Base-by-base conservation (phyloP, 1,140 invertebrate genomes). In the Solen grandis region DNA sequence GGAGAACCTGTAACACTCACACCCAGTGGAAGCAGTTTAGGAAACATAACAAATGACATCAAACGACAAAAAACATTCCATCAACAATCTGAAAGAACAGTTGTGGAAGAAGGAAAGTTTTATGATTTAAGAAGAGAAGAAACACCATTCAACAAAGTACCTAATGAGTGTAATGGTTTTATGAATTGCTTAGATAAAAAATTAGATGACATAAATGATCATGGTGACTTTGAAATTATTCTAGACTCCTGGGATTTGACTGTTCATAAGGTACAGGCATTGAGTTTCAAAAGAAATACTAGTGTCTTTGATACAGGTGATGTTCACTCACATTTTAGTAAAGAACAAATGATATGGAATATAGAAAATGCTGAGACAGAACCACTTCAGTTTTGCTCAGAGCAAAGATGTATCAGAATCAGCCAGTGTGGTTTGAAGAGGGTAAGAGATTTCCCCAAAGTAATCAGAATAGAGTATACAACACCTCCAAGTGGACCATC, bases 401-500 rank as follows among this genome's bases (percentile, higher is more conserved):
- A 84, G 27, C 85, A 89, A 52, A 90, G 90, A 86, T 88, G 85
- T 35, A 41, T 92, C 29, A 87, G 83, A 31, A 89, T 92, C 46
- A 86, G 84, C 81, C 87, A 80, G 29, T 57, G 68, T 41, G 69
- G 41, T 4, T 79, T 31, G 66, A 52, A 19, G 50, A 73, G 81
- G 33, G 41, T 22, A 35, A 36, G 36, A 29, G 80, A 8, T 88
- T 89, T 68, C 91, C 90, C 5, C 29, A 63, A 50, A 85, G 84
- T 52, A 76, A 93, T 25, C 82, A 79, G 80, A 91, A 93, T 33
- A 73, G 83, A 3, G 93, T 92, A 59, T 69, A 81, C 22, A 19
- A 93, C 92, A 33, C 60, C 63, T 4, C 60, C 83, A 10, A 62
- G 72, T 35, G 90, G 91, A 57, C 83, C 86, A 14, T 93, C 92